Conservation (phyloP, 1,140 invertebrate genomes). For the Ceratosolen solmsi region DNA sequence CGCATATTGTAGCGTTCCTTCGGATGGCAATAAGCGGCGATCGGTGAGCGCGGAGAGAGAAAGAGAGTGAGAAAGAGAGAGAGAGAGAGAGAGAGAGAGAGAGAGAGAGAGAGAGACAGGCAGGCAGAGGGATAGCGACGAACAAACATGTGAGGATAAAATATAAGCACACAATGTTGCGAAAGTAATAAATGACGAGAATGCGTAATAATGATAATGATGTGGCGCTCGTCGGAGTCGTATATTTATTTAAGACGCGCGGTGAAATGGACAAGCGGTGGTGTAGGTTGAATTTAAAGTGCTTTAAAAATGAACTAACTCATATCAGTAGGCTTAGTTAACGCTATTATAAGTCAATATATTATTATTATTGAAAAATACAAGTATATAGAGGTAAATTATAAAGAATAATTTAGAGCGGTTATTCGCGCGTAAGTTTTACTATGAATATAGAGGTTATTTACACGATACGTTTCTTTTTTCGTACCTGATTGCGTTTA, state of each 20-base stretch:
- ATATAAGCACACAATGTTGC: background rate
- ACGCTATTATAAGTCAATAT: slow-evolving; percentile 66
- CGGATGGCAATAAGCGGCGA: background rate
- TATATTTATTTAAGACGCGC: slow-evolving; percentile 38
- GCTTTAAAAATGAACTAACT: slow-evolving; percentile 70
- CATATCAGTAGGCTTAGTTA: slow-evolving; percentile 66
- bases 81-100: too few species aligned
- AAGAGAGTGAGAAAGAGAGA: too few species aligned
- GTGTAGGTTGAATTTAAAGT: slow-evolving; percentile 69
- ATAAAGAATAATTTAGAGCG: slow-evolving; percentile 49
- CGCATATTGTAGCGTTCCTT: background rate
- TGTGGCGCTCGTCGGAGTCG: slow-evolving; percentile 35
- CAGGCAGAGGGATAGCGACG: background rate
- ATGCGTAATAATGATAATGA: slow-evolving; percentile 22
- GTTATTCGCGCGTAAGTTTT: slow-evolving; percentile 50
- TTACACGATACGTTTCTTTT: slow-evolving; percentile 50
- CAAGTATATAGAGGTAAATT: slow-evolving; percentile 40
- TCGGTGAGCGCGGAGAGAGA: background rate
- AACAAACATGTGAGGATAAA: background rate
- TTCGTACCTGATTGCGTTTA: slow-evolving; percentile 54
- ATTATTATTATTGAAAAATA: slow-evolving; percentile 43
- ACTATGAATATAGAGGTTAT: slow-evolving; percentile 47
- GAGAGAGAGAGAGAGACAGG: too few species aligned
- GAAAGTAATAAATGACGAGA: background rate
- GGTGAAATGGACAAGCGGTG: background rate